Conservation (phyloP, 2,113 vertebrate genomes). For the Marcusenius ussheri region DNA sequence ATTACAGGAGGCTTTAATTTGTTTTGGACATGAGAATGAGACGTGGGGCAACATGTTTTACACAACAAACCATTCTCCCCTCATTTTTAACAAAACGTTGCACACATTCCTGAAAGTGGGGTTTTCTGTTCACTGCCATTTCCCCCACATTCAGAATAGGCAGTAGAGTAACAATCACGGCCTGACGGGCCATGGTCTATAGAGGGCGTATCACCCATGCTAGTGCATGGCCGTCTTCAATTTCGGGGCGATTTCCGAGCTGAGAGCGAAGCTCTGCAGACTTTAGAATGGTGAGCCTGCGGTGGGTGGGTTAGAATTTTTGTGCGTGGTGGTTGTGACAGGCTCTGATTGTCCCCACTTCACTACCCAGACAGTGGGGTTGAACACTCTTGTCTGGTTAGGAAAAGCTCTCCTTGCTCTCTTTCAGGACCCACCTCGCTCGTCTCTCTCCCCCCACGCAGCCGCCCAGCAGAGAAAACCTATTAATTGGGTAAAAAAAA, state of each 20-base stretch:
- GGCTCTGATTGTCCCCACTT: constrained; percentile 17
- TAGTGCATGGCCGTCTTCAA: background rate
- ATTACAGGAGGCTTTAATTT: background rate
- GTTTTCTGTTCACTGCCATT: background rate
- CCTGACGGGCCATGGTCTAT: background rate
- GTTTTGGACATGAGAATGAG: background rate
- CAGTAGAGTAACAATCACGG: background rate
- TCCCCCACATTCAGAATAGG: background rate
- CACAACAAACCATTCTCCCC: background rate
- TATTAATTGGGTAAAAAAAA: constrained; percentile 34
- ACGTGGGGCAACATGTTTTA: background rate
- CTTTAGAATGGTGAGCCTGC: background rate
- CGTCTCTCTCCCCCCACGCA: constrained; percentile 30
- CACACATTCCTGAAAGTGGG: background rate
- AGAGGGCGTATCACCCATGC: background rate
- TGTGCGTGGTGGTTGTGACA: constrained; percentile 5
- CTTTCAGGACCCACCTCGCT: constrained; percentile 31
- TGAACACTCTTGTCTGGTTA: constrained; percentile 22
- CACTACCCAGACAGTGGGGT: constrained; percentile 20
- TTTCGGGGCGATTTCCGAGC: background rate
- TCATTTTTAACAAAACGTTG: background rate
- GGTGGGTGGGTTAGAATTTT: constrained; percentile 8
- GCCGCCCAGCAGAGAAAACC: constrained; percentile 31
- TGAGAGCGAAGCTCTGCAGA: background rate
- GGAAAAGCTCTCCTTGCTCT: constrained; percentile 31